A percentile compares a stretch with the other conserved stretches of the same genome.
phyloP scores from a whole-genome alignment of 2,797 vertebrate genomes.

The Alfaro cultratus region DNA sequence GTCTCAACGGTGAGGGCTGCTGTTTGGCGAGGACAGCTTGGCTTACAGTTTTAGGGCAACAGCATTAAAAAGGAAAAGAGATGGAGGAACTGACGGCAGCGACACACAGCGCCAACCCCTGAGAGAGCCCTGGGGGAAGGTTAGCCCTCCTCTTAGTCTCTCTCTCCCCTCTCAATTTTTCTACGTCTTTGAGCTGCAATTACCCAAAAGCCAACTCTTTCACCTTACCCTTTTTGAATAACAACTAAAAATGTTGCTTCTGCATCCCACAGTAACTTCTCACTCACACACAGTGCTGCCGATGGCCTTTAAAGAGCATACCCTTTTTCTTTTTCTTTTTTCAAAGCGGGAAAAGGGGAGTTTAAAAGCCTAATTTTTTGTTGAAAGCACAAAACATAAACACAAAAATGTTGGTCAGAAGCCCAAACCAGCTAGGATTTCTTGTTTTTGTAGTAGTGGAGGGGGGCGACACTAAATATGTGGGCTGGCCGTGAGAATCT shows the following conservation, averaged over 20 bases:
- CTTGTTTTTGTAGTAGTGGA: background rate
- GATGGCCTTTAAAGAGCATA: constrained; percentile 22
- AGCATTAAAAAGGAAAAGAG: constrained; percentile 60
- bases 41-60: constrained; percentile 73
- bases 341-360: constrained; percentile 32
- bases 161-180: constrained; percentile 30
- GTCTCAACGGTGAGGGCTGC: constrained; percentile 49
- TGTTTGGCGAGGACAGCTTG: constrained; percentile 62
- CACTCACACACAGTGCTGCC: constrained; percentile 1
- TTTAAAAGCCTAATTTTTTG: constrained; percentile 30
- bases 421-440: constrained; percentile 34
- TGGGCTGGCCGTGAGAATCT: constrained; percentile 56
- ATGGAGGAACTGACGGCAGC: constrained; percentile 56
- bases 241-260: constrained; percentile 45
- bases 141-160: constrained; percentile 62
- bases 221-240: constrained; percentile 58
- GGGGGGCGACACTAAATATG: constrained; percentile 64
- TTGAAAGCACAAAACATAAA: constrained; percentile 34
- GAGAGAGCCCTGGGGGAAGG: constrained; percentile 80
- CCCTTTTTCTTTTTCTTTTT: background rate
- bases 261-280: constrained; percentile 21
- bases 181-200: constrained; percentile 64
- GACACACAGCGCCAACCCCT: constrained; percentile 57
- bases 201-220: constrained; percentile 61
- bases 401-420: constrained; percentile 31